Percentiles rank a stretch among this genome's conserved stretches.
phyloP scores from a whole-genome alignment of 1,140 invertebrate genomes.

The Cydia pomonella region DNA sequence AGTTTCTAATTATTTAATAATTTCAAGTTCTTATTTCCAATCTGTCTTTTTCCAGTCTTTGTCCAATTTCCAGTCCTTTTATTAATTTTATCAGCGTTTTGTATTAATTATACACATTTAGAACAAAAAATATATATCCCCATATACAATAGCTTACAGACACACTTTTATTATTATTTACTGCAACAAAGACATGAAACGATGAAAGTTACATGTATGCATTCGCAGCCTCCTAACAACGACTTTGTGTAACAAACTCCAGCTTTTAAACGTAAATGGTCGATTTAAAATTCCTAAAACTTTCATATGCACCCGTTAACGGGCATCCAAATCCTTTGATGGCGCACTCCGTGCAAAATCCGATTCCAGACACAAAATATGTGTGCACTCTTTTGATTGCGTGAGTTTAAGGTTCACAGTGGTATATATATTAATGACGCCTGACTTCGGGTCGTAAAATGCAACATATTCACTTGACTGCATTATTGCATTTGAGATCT shows the following conservation, averaged over 20 bases:
- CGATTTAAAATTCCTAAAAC: slow-evolving; percentile 24
- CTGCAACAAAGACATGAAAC: not conserved
- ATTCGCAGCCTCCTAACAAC: not conserved
- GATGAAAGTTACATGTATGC: not conserved
- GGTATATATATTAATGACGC: not conserved
- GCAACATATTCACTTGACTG: slow-evolving; percentile 15
- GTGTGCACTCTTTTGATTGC: not conserved
- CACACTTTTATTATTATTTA: not conserved
- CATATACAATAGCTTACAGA: not conserved
- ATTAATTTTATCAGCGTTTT: too few species aligned
- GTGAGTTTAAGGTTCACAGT: not conserved
- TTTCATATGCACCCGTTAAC: slow-evolving; percentile 7
- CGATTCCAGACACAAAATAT: not conserved
- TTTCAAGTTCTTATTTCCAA: too few species aligned
- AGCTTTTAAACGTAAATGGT: slow-evolving; percentile 1
- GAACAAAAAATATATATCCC: too few species aligned
- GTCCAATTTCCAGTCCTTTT: too few species aligned
- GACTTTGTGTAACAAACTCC: not conserved
- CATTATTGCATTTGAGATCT: slow-evolving; percentile 1
- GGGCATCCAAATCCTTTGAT: slow-evolving; percentile 14
- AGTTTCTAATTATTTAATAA: too few species aligned
- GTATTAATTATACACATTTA: too few species aligned
- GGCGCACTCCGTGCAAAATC: not conserved
- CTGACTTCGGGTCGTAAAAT: not conserved
- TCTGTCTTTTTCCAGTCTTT: too few species aligned